Base-by-base conservation (phyloP, 2,797 vertebrate species). In the Microcaecilia unicolor region DNA sequence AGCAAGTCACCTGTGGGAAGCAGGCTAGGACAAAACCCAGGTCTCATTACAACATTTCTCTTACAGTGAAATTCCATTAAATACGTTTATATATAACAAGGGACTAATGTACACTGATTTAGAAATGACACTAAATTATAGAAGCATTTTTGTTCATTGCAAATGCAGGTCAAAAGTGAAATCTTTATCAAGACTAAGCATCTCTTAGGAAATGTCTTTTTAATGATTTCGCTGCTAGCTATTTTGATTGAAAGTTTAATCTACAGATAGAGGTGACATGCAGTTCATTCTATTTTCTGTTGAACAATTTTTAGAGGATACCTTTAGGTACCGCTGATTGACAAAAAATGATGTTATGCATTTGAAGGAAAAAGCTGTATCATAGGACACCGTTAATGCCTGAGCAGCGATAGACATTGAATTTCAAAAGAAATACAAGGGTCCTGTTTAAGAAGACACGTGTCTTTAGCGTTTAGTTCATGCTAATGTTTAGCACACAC, bases 321-420 rank as follows among this genome's bases (percentile, higher is more conserved):
- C 3, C 10, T 57, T 44, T 26, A 36, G 17, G 10, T 58, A 50
- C 25, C 55, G 25, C 8, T 41, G 28, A 45, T 8, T 42, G 41
- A 61, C 28, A 56, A 50, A 61, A 48, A 15, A 51, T n/a, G 28
- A 40, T 51, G 28, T 15, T 60, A 42, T 40, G 15, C 26, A 12
- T 44, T 33, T 25, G 23, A 53, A 63, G 30, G n/a, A 22, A 28
- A 45, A 55, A 25, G 10, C 23, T 40, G 2, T n/a, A 25, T 34
- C 22, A 48, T 5, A 48, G 18, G 21, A 12, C 34, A 24, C 12
- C 8, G 33, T 39, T 69, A 52, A 39, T 43, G 22, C 45, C 41
- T 59, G 17, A 58, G 31, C 3, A 40, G 14, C 42, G 51, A 58
- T n/a, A 30, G 18, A 38, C 25, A 61, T 69, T 59, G 52, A 47